phyloP scores from a whole-genome alignment of 2,797 vertebrate genomes.

The Thaleichthys pacificus region DNA sequence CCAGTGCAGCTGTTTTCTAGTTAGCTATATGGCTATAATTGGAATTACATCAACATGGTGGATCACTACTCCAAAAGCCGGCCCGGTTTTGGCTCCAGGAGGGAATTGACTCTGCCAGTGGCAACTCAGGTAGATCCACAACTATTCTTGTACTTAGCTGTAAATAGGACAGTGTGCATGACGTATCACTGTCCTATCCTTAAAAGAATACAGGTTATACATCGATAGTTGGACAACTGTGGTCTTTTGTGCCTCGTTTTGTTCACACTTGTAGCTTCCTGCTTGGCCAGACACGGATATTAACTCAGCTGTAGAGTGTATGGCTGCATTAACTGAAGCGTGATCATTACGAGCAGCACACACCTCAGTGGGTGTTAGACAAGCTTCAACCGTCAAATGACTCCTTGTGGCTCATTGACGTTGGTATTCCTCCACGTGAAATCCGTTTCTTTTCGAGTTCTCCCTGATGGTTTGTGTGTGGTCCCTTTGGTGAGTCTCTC shows the following conservation, averaged over 20 bases:
- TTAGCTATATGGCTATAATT: conserved; percentile 26
- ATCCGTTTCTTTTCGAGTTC: neutral
- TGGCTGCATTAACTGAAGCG: neutral
- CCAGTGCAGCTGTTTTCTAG: neutral
- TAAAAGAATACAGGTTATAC: neutral
- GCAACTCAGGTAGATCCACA: conserved; percentile 58
- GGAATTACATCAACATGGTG: conserved; percentile 54
- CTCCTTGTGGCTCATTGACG: neutral
- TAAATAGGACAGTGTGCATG: neutral
- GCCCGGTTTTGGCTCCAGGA: conserved; percentile 41
- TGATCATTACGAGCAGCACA: too few relatives aligned
- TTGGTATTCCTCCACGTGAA: neutral
- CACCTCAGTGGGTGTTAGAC: too few relatives aligned
- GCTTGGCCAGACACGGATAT: conserved; percentile 20
- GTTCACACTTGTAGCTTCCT: conserved; percentile 46
- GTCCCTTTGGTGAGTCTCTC: neutral
- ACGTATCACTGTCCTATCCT: too few relatives aligned
- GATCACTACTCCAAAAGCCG: conserved; percentile 59
- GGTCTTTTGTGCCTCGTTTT: conserved; percentile 8
- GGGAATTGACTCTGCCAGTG: conserved; percentile 47
- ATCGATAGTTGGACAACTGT: neutral
- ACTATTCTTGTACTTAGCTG: neutral
- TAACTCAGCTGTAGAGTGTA: neutral
- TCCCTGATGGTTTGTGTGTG: neutral
- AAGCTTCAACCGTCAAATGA: too few relatives aligned